Base-by-base conservation (phyloP, 2,888 invertebrate species). In the Actias luna region DNA sequence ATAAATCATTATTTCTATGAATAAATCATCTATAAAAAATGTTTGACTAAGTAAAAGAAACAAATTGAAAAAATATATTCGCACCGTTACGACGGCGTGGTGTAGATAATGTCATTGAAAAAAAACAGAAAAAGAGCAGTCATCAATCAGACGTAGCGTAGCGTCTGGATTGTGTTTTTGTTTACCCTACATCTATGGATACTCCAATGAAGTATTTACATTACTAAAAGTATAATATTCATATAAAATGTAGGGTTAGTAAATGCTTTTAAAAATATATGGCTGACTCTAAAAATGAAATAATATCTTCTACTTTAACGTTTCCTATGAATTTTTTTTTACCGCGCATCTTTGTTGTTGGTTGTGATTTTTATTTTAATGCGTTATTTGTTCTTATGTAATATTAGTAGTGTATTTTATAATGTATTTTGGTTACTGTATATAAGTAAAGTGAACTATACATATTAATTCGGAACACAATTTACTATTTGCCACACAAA, bases 61-160 rank as follows among this genome's bases (percentile, higher is more conserved):
- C n/a, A 29, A 71, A 72, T 69, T 69, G 69, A 75, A 80, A 77
- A 77, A 75, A 68, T 70, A 69, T 66, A 72, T 69, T 70, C 71
- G 70, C 67, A 61, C 71, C 73, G 74, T 76, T 67, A 72, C 72
- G 71, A 73, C 76, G 80, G 74, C 70, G 72, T 76, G 73, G 73
- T 65, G 66, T 70, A 75, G 77, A 82, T 82, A 82, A 79, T 72
- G 76, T 76, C 75, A 77, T 75, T 73, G 71, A 74, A 80, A 79
- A n/a, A 22, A 80, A 77, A 77, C 68, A 67, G 66, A 59, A 69
- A 50, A 50, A 67, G 76, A 71, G 68, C 65, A 70, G 73, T 74
- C 80, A 83, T 83, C 82, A 79, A 83, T 83, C 83, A 82, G 75
- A 62, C 67, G 65, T 52, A 66, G 59, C 69, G 70, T 16, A 10